These are phyloP conservation scores for Echeneis naucrates DNA, from an alignment of 2,797 vertebrate genomes.

Conservation along the genomic window DNA sequence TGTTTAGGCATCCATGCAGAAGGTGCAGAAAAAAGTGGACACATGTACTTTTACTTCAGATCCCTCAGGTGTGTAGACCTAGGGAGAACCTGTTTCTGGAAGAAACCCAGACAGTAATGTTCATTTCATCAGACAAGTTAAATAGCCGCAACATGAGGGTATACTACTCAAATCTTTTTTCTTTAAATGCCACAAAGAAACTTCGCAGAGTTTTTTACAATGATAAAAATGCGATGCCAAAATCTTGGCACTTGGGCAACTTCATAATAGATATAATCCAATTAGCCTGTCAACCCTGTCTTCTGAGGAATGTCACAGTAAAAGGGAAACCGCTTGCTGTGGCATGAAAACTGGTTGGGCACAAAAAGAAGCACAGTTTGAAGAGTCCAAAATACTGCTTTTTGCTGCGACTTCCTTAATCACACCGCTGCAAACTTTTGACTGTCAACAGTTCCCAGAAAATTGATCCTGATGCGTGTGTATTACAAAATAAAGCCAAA, in stretches of 20 bases:
- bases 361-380: neutral
- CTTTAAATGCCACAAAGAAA: too few species aligned
- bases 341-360: neutral
- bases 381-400: neutral
- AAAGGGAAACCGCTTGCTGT: neutral
- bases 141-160: neutral
- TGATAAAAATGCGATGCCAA: neutral
- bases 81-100: neutral
- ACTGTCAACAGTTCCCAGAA: neutral
- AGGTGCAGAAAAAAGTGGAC: neutral
- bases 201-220: neutral
- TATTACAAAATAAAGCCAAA: neutral
- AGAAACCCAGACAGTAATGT: neutral
- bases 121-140: neutral
- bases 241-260: neutral
- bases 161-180: neutral
- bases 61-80: neutral
- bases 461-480: constrained; percentile 8
- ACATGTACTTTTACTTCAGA: neutral
- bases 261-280: neutral
- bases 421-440: neutral
- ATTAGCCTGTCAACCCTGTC: neutral
- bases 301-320: neutral
- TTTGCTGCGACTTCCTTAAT: neutral
- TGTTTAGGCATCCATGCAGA: neutral